Evolutionary conservation across 1,140 invertebrate species (phyloP), one percentile per base, ranked within the genome.

Genomic region (Neodiprion fabricii): DNA sequence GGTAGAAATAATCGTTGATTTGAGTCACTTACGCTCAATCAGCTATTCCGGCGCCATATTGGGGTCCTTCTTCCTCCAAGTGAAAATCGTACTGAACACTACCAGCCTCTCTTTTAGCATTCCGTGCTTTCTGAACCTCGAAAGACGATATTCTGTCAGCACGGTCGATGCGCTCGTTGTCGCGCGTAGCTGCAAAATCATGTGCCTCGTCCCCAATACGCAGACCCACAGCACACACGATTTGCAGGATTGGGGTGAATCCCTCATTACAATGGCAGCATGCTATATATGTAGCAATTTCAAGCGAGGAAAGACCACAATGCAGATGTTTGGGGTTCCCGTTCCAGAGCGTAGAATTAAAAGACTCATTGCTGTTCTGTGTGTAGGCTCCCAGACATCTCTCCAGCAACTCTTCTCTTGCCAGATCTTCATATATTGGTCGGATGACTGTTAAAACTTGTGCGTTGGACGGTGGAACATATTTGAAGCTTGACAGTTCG

Each of bases 11-110:
- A 69, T 12, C 67, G 9, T 69, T 12, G 67, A 69, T 69, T 12
- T 69, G 1, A 21, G 67, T 69, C 67, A 69, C 67, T 12, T 69
- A 69, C 67, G 67, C 67, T 69, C 67, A 69, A 69, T 69, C 67
- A 21, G 67, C 67, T 69, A 69, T 69, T 69, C 12, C 67, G 23
- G 67, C 12, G 7, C 67, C 67, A 69, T 69, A 10, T 69, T 69
- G 67, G 7, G 67, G 67, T 69, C 67, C 40, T 69, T 7, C 67
- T 69, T 69, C 67, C 12, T 7, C 67, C 8, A 69, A 47, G 17
- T 10, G 11, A 69, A 69, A 69, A 61, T 61, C 11, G 12, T 69
- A 14, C 11, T 69, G 12, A 14, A 21, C 12, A 69, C 67, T 12
- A 21, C 23, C 11, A 7, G 4, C 67, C 67, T 69, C 67, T 69